Evolutionary conservation across 2,888 invertebrate species (phyloP).

Genomic region (Calliphora vomitoria): DNA sequence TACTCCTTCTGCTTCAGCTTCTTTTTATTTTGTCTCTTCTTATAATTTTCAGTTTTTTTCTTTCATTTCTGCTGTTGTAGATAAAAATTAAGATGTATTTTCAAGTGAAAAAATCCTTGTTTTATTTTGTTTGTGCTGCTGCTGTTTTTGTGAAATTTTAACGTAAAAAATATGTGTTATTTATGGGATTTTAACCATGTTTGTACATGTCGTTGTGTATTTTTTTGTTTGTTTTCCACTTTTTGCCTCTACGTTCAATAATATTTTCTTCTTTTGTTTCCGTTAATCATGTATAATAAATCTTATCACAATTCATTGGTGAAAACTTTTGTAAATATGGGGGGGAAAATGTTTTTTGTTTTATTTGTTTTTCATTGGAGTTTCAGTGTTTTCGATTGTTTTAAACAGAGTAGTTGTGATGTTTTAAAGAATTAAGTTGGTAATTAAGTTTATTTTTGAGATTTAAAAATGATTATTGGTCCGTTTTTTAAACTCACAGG

Average conservation of each 20-base stretch:
- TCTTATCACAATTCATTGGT: constrained; percentile 26
- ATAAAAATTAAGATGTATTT: constrained; percentile 39
- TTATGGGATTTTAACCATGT: constrained; percentile 13
- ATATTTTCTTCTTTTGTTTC: constrained; percentile 34
- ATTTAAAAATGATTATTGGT: too few relatives aligned
- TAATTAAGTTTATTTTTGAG: neutral
- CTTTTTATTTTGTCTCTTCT: neutral
- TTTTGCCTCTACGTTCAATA: constrained; percentile 20
- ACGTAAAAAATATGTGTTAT: constrained; percentile 12
- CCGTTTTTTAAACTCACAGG: too few relatives aligned
- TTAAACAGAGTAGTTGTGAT: neutral
- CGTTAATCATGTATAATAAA: constrained; percentile 48
- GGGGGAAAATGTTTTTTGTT: neutral
- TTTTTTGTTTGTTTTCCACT: neutral
- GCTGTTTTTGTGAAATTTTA: constrained; percentile 7
- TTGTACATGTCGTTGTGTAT: neutral
- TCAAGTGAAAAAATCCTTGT: neutral
- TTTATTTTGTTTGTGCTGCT: neutral
- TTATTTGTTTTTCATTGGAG: neutral
- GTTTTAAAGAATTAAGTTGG: neutral
- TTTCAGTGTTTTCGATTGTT: neutral
- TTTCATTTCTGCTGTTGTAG: neutral
- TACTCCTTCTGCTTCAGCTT: neutral
- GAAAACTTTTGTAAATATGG: constrained; percentile 11
- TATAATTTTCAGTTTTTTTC: neutral